These are phyloP conservation scores for Numida meleagris DNA, from an alignment of 2,113 vertebrate species.

Conservation along the genomic window DNA sequence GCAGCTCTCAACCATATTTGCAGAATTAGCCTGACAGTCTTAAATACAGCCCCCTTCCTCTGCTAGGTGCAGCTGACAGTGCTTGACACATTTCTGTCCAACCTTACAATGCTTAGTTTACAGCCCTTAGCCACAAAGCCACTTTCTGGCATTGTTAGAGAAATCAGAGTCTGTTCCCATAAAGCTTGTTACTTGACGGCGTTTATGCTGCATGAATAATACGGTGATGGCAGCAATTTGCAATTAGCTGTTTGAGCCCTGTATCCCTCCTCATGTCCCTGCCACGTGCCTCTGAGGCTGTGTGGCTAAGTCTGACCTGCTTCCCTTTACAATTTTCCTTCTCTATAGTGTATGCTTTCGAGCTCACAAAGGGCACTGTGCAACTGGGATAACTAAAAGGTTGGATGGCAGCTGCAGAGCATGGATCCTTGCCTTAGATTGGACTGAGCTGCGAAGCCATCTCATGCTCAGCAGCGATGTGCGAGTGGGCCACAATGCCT, in stretches of 20 bases:
- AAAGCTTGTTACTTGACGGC: conserved; percentile 26
- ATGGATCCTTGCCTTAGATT: neutral
- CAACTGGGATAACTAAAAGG: neutral
- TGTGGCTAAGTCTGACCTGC: neutral
- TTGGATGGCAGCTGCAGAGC: neutral
- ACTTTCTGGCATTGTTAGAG: conserved; percentile 11
- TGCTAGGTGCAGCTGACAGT: neutral
- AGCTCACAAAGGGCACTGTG: neutral
- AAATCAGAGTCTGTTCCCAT: conserved; percentile 39
- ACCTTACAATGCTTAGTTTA: neutral
- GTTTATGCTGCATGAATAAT: conserved; percentile 56
- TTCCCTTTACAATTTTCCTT: neutral
- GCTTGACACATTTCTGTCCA: neutral
- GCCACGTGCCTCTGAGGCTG: neutral
- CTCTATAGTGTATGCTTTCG: neutral
- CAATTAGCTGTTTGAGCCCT: neutral
- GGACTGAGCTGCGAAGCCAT: neutral
- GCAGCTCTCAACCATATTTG: neutral
- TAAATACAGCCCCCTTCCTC: neutral
- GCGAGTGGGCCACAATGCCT: neutral
- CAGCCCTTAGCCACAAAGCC: conserved; percentile 7
- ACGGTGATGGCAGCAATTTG: conserved; percentile 12
- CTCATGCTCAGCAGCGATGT: neutral
- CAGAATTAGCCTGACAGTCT: neutral
- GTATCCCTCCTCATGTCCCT: neutral